A percentile compares a stretch with the other conserved stretches of the same genome.
These are phyloP conservation scores for Malacoctenus gilli DNA, from an alignment of 2,797 vertebrate species.

Conservation along the genomic window DNA sequence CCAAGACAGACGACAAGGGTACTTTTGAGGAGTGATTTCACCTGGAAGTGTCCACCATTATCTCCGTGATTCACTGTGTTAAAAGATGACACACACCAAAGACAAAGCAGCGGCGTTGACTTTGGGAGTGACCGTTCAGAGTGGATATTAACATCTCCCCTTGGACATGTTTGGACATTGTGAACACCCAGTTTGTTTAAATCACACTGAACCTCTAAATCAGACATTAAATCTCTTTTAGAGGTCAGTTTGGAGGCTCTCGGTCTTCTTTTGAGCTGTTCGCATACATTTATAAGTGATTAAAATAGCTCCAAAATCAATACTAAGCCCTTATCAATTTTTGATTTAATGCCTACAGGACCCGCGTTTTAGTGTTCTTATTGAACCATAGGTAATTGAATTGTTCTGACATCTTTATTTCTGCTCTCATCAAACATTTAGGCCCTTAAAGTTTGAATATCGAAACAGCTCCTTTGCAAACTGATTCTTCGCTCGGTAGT, in stretches of 20 bases:
- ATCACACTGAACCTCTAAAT: slow-evolving; percentile 1
- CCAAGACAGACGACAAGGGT: slow-evolving; percentile 8
- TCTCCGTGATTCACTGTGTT: slow-evolving; percentile 18
- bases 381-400: slow-evolving; percentile 35
- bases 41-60: slow-evolving; percentile 15
- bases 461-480: slow-evolving; percentile 32
- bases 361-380: too few species aligned
- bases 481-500: slow-evolving; percentile 24
- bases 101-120: neutral
- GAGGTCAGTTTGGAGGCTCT: slow-evolving; percentile 12
- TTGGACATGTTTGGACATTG: neutral
- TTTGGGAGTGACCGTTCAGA: neutral
- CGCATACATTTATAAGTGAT: slow-evolving; percentile 18
- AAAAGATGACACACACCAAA: slow-evolving; percentile 25
- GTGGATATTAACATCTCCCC: slow-evolving; percentile 14
- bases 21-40: slow-evolving; percentile 8
- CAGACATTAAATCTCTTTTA: slow-evolving; percentile 14
- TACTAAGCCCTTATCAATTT: slow-evolving; percentile 38
- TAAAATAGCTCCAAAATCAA: slow-evolving; percentile 31
- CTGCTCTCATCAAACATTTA: slow-evolving; percentile 41
- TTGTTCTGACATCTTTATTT: slow-evolving; percentile 51
- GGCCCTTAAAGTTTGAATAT: slow-evolving; percentile 21
- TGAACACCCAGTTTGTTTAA: neutral
- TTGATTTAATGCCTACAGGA: too few species aligned
- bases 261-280: slow-evolving; percentile 5